Evolutionary conservation across 1,140 invertebrate genomes (phyloP), one percentile per base, ranked within the genome.

Genomic region (Trinorchestia longiramus): DNA sequence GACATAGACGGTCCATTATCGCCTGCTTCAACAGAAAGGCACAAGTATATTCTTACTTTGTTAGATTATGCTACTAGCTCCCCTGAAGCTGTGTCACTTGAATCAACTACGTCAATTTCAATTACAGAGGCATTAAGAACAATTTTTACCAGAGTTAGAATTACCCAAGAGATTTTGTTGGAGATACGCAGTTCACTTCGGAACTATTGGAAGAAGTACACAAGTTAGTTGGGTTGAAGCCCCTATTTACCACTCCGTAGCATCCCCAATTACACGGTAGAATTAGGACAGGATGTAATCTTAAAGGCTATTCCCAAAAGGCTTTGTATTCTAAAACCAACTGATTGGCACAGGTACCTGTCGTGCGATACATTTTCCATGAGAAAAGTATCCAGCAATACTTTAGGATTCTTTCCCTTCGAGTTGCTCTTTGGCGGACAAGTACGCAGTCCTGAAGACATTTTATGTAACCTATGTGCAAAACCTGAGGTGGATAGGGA

Each of bases 1-100:
- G 90, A 92, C 43, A 92, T 92, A 41, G 90, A 43, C 1, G 90
- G n/a, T 28, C 41, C n/a, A 44, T 28, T 92, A 36, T 43, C 90
- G 41, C 90, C 90, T 44, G 41, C 23, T 44, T 92, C 90, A 23
- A 8, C 41, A 1, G 43, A 43, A 44, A 42, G 90, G 41, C 90
- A 92, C 42, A 92, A 44, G 43, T 92, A 92, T 44, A 92, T 92
- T 44, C 23, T 92, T 40, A 92, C 90, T 42, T 23, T 92, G 43
- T 11, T 92, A 42, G 90, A 92, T 43, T 44, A 92, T 44, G 90
- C 90, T 8, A 92, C 90, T 44, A 44, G 90, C 36, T 92, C 43
- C n/a, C 90, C 90, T 36, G 90, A 92, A 42, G 90, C 90, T 42
- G 43, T 92, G 36, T 42, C 90, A 40, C 36, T 92, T 3, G 43